Base-by-base conservation (phyloP, 1,140 invertebrate genomes). In the Homarus americanus region DNA sequence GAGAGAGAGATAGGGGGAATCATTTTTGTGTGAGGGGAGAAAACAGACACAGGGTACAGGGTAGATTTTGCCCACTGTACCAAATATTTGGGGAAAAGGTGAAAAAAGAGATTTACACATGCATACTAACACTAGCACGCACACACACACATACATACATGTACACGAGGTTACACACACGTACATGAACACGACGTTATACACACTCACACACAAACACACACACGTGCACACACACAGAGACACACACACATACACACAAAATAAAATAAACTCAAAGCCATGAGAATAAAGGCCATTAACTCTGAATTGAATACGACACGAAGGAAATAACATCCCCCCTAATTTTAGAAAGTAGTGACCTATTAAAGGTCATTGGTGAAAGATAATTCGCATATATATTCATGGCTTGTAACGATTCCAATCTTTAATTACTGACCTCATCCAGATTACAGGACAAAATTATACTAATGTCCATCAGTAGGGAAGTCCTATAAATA, bases 1-100 rank as follows among this genome's bases (percentile, higher is more conserved):
- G 79, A n/a, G 78, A 82, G 44, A 82, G 79, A 41, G 28, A 82
- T 5, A 69, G 63, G 63, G 79, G 49, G 79, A 76, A 38, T 28
- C 12, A 58, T 28, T 58, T 80, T 80, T 80, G n/a, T 53, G 41
- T 80, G 17, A 36, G n/a, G n/a, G n/a, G n/a, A n/a, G n/a, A n/a
- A n/a, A n/a, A n/a, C n/a, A n/a, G n/a, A n/a, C n/a, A n/a, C n/a
- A n/a, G n/a, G n/a, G n/a, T n/a, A n/a, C n/a, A n/a, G n/a, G n/a
- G n/a, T n/a, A n/a, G n/a, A n/a, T n/a, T n/a, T n/a, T n/a, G n/a
- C n/a, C n/a, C n/a, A n/a, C n/a, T n/a, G n/a, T n/a, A n/a, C n/a
- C n/a, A n/a, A n/a, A n/a, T n/a, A n/a, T n/a, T n/a, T n/a, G n/a
- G n/a, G n/a, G n/a, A n/a, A n/a, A n/a, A n/a, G n/a, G n/a, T n/a